Base-by-base conservation (phyloP, 2,888 invertebrate genomes). In the Pristionchus exspectatus region DNA sequence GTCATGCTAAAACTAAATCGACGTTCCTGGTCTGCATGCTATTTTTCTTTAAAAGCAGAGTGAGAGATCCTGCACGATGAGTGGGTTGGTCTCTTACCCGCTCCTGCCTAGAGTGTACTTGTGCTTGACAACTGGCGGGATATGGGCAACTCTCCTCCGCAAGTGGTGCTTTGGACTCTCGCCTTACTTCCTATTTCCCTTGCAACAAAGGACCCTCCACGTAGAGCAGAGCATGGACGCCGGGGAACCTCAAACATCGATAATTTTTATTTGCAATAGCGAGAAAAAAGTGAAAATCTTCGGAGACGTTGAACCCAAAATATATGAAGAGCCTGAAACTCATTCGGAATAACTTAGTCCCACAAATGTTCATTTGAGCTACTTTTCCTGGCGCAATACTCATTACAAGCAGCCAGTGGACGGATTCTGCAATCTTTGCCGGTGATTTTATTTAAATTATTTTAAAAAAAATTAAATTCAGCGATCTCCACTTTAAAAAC, bases 361-460 rank as follows among this genome's bases (percentile, higher is more conserved):
- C n/a, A n/a, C n/a, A n/a, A n/a, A n/a, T n/a, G n/a, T n/a, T n/a
- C n/a, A 50, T 81, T 44, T 16, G 27, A 50, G 83, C 54, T 83
- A 27, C 54, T 83, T 83, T 38, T 54, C n/a, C 54, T 83, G 83
- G 83, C 83, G 83, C n/a, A 83, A 83, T 10, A 83, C 83, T 16
- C 83, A 83, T 30, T 54, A 83, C 54, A 54, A 2, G 12, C 18
- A 18, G 12, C n/a, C 54, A 27, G 54, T 83, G 3, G 83, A 83
- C 14, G 83, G 83, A 54, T 83, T 83, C 83, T 83, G 83, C 30
- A 30, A 54, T 16, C 38, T 54, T 10, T 83, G 83, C 83, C 50
- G 50, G 50, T 54, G 16, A 50, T 21, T 38, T 30, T 0, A 7
- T 30, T 16, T 77, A 14, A 2, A 5, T 24, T 33, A 77, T 30